phyloP scores from a whole-genome alignment of 2,113 vertebrate genomes.

The Hepsetus odoe region DNA sequence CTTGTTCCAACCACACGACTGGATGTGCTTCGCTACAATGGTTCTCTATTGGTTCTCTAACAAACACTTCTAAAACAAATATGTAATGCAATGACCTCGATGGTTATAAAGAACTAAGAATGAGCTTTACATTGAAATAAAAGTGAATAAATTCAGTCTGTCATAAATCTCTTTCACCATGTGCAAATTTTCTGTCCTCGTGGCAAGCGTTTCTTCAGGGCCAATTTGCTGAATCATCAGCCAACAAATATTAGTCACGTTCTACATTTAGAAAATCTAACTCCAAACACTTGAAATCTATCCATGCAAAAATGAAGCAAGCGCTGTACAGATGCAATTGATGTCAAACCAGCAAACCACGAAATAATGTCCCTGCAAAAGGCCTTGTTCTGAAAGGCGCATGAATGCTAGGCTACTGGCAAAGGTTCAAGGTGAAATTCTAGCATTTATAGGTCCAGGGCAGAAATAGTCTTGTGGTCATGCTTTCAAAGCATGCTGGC shows the following conservation, averaged over 20 bases:
- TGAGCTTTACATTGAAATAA: not conserved
- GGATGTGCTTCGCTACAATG: not conserved
- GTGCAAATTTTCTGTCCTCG: not conserved
- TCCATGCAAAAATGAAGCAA: not conserved
- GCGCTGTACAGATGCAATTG: not conserved
- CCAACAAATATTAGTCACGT: constrained; percentile 1
- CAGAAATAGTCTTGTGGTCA: constrained; percentile 35
- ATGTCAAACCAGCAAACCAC: not conserved
- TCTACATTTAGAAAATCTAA: constrained; percentile 7
- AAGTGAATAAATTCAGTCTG: not conserved
- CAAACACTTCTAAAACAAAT: too few relatives aligned
- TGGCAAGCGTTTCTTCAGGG: not conserved
- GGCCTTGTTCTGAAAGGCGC: constrained; percentile 28
- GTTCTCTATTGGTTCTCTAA: too few relatives aligned
- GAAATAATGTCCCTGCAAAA: not conserved
- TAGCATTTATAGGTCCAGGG: constrained; percentile 29
- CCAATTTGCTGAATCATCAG: not conserved
- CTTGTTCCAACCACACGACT: constrained; percentile 24
- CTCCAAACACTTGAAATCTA: not conserved
- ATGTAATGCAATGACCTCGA: too few relatives aligned
- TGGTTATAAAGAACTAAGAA: not conserved
- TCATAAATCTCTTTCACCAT: not conserved
- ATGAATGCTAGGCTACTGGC: constrained; percentile 24
- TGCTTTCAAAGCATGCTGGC: constrained; percentile 17
- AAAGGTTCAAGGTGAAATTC: constrained; percentile 13